phyloP scores from a whole-genome alignment of 2,113 vertebrate species.

The Cettia cetti region DNA sequence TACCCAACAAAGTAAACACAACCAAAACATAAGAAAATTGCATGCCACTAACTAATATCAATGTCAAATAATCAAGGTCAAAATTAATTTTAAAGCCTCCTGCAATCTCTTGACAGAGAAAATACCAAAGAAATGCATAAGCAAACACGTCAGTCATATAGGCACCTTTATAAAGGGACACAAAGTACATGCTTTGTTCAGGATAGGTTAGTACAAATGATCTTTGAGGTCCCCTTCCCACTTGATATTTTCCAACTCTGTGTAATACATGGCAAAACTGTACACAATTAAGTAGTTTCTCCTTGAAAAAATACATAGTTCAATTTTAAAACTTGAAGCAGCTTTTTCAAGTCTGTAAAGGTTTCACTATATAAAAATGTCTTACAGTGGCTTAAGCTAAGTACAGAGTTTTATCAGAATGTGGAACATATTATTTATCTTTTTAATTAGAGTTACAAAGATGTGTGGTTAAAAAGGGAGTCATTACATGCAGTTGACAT shows the following conservation, averaged over 20 bases:
- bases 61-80: background rate
- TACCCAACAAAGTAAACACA: background rate
- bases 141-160: background rate
- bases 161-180: background rate
- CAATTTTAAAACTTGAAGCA: background rate
- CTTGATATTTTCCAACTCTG: background rate
- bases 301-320: background rate
- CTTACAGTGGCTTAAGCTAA: background rate
- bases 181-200: background rate
- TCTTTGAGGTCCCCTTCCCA: background rate
- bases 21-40: background rate
- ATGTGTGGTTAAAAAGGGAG: background rate
- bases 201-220: background rate
- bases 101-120: background rate
- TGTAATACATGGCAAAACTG: background rate
- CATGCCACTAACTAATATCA: background rate
- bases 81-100: background rate
- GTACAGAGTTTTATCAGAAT: background rate
- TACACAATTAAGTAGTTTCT: background rate
- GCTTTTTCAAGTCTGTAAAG: background rate
- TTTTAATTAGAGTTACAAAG: background rate
- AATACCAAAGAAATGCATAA: background rate
- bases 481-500: accelerated
- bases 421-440: background rate
- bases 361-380: background rate